Evolutionary conservation across 2,797 vertebrate species (phyloP).

Genomic region (Macroramphosus scolopax): DNA sequence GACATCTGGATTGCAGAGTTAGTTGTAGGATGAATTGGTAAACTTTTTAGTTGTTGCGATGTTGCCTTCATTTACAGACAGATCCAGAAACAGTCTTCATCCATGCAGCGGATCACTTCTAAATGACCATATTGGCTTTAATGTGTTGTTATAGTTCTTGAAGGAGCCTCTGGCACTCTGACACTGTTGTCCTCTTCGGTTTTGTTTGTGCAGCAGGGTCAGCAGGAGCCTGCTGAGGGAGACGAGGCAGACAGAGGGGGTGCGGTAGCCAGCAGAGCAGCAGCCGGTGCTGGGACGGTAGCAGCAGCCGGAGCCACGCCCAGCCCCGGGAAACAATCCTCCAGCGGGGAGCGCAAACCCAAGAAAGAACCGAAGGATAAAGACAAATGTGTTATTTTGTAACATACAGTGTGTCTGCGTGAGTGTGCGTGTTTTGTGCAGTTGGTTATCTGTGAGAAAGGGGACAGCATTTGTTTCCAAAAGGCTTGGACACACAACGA

Average conservation of each 20-base stretch:
- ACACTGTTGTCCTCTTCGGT: background rate
- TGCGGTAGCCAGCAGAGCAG: conserved; percentile 37
- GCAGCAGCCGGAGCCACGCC: conserved; percentile 61
- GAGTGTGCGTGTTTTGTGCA: conserved; percentile 51
- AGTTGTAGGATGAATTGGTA: too few species aligned
- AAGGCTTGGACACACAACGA: conserved; percentile 63
- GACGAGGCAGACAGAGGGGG: conserved; percentile 56
- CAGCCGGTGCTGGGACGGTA: conserved; percentile 32
- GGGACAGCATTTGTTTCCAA: conserved; percentile 53
- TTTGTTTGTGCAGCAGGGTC: conserved; percentile 55
- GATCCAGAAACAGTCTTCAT: too few species aligned
- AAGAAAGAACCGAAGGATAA: conserved; percentile 88
- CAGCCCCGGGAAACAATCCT: conserved; percentile 86
- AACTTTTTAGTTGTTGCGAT: too few species aligned
- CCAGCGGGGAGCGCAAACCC: conserved; percentile 86
- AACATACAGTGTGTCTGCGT: conserved; percentile 69
- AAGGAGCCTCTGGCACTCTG: conserved; percentile 1
- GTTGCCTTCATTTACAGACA: too few species aligned
- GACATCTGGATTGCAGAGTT: too few species aligned
- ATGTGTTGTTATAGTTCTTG: background rate
- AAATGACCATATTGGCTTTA: background rate
- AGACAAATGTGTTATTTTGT: conserved; percentile 95
- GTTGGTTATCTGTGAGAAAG: conserved; percentile 61
- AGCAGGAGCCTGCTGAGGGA: conserved; percentile 69
- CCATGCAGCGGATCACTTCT: too few species aligned